Evolutionary conservation across 2,888 invertebrate species (phyloP), one percentile per base, ranked within the genome.

Genomic region (Conus canariensis): DNA sequence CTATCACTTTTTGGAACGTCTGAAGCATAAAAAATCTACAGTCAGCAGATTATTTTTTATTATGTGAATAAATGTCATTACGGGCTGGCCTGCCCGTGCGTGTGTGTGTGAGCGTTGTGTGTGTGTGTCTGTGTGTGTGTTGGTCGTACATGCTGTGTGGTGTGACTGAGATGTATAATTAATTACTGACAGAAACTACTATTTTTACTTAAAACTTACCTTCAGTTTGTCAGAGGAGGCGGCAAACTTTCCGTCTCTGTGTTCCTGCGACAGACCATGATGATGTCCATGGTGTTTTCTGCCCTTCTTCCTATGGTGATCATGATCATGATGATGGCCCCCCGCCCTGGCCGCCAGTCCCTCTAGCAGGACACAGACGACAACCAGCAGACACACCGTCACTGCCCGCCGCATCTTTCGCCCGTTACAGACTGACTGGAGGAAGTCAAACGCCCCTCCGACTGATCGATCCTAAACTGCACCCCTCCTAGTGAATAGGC

Each of bases 91-190:
- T 30, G 80, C 30, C 19, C 19, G 82, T 82, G 56, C 58, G 82
- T 82, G 82, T 56, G 82, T 82, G 82, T 45, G 82, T 77, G 45
- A 56, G 82, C 56, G 82, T 82, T 82, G 82, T 82, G 82, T 82
- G 56, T 82, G 82, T 82, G 77, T 30, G 77, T 45, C 4, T 30
- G 25, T 45, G 45, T 45, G 45, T 45, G 45, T 4, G 45, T 45
- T 45, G 45, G 45, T 45, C 45, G 45, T 45, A 4, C 45, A 45
- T 45, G 45, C 45, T 45, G 45, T 45, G 45, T 45, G 45, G 45
- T 45, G 45, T 45, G 45, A 45, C 45, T 45, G 45, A 45, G 4
- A 45, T 45, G 45, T 45, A 45, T 45, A 45, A 45, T 45, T 45
- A 45, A 45, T 45, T 45, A 45, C 45, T 45, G 45, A 45, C 45